Base-by-base conservation (phyloP, 2,888 invertebrate genomes). In the Mellilla xanthometata region DNA sequence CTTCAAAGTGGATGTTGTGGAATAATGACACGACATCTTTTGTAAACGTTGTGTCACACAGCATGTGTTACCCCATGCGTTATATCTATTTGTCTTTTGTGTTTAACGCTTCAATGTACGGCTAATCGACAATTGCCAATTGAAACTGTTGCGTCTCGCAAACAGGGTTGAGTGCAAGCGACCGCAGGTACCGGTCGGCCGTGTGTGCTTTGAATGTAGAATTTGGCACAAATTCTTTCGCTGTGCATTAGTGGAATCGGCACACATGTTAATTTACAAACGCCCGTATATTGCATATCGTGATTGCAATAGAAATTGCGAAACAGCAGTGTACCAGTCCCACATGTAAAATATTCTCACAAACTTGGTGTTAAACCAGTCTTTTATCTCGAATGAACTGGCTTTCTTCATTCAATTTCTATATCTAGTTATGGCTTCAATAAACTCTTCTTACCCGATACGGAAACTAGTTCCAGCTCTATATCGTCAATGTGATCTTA, bases 1-100 rank as follows among this genome's bases (percentile, higher is more conserved):
- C 58, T 62, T 54, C 49, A 58, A 65, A 64, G 52, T 62, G 41
- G 11, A 52, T 50, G 51, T 63, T 63, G 52, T 54, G 47, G 52
- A 59, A 62, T 59, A 49, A 38, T 39, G 48, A 52, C 49, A 41
- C 44, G 46, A 47, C 30, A 40, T 45, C 36, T 56, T 58, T 52
- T 52, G 50, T 45, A 55, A 59, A 52, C 32, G 38, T 54, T 54
- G 44, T 54, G 53, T 48, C 47, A 44, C 31, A 35, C 23, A 34
- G 32, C 34, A 46, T 39, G 47, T 47, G 48, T 59, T 60, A 56
- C 56, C 30, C 33, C 47, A 58, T 51, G 28, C 47, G 46, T 48
- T 53, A 42, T 49, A 42, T 49, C 39, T 46, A 40, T 54, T 52
- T 50, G 40, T 29, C 43, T 52, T 49, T 48, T 50, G 19, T 33